Evolutionary conservation across 1,140 invertebrate species (phyloP).

Genomic region (Anastrepha obliqua): DNA sequence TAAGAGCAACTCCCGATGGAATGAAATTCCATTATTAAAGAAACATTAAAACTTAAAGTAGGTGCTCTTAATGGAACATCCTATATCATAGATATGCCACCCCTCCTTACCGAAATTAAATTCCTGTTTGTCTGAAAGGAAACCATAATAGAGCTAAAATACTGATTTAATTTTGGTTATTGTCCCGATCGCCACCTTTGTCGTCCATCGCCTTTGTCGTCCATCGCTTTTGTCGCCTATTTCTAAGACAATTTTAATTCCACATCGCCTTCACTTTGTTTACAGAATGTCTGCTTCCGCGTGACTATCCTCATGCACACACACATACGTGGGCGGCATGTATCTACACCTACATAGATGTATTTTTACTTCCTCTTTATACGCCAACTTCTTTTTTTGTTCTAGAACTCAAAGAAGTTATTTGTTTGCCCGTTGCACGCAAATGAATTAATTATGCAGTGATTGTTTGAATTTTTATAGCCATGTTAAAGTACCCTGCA

Average conservation of each 20-base stretch:
- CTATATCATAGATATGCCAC: background rate
- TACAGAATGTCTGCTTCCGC: conserved; percentile 36
- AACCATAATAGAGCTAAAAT: background rate
- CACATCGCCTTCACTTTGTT: background rate
- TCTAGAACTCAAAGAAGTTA: background rate
- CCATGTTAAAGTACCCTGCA: background rate
- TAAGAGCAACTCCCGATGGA: no score
- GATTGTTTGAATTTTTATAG: background rate
- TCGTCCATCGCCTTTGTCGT: background rate
- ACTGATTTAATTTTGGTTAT: background rate
- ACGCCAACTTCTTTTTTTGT: background rate
- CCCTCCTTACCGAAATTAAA: background rate
- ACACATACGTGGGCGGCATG: conserved; percentile 6
- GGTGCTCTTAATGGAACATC: background rate
- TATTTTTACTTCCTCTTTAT: conserved; percentile 17
- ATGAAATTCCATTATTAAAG: no score
- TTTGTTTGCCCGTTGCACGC: background rate
- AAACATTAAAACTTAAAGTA: no score
- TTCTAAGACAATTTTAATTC: background rate
- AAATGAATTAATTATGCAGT: conserved; percentile 39
- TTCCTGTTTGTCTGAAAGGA: background rate
- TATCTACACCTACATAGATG: background rate
- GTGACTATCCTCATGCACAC: background rate
- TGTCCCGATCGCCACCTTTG: background rate
- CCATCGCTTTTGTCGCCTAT: no score